phyloP scores from a whole-genome alignment of 2,888 invertebrate genomes.

The Drosophila nr. perissopoda region DNA sequence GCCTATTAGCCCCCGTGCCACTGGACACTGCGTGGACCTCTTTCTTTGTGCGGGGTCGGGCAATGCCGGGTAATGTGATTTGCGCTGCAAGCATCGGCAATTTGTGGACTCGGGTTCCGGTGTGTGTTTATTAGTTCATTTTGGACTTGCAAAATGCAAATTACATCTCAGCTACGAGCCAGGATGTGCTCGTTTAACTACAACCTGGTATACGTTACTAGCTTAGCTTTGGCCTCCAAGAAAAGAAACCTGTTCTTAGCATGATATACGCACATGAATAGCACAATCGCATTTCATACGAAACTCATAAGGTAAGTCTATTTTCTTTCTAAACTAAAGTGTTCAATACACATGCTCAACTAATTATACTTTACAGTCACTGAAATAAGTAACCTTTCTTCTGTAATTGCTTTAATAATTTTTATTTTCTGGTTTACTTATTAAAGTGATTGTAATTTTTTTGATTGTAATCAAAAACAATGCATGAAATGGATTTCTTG shows the following conservation, averaged over 20 bases:
- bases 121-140: slow-evolving; percentile 74
- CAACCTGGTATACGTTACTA: background rate
- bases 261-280: background rate
- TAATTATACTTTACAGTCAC: background rate
- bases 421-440: background rate
- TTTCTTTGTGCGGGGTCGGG: slow-evolving; percentile 29
- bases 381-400: background rate
- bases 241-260: background rate
- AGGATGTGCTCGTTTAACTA: background rate
- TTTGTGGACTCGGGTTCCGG: slow-evolving; percentile 67
- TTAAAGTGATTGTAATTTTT: background rate
- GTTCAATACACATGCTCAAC: background rate
- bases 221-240: background rate
- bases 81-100: slow-evolving; percentile 62
- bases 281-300: background rate
- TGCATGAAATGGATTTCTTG: background rate
- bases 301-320: background rate
- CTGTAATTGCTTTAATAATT: background rate
- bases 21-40: slow-evolving; percentile 43
- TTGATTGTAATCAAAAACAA: background rate
- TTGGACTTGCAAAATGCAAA: slow-evolving; percentile 63
- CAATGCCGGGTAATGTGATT: slow-evolving; percentile 43
- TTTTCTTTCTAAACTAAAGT: background rate
- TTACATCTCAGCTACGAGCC: slow-evolving; percentile 34
- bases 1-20: slow-evolving; percentile 68